Base-by-base conservation (phyloP, 2,113 vertebrate species). In the Melozone crissalis region DNA sequence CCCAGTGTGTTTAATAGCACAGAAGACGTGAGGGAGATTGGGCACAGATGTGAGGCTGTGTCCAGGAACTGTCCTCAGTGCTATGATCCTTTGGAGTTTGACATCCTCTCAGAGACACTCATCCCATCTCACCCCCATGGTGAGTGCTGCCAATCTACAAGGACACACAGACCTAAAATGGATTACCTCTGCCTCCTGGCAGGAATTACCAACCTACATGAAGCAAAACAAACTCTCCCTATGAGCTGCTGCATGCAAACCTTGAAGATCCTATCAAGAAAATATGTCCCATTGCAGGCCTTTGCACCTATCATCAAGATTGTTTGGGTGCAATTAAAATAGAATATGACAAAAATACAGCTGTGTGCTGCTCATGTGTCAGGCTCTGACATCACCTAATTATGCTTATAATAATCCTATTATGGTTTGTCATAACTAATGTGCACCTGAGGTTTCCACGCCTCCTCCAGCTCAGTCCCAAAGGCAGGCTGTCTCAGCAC, bases 381-480 rank as follows among this genome's bases (percentile, higher is more conserved):
- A 90, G 78, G 35, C 59, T 83, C 75, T 97, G 95, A 97, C 94
- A 87, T 92, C 95, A 95, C 51, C 9, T 5, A 90, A 84, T 54
- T 77, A 66, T 35, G 75, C 63, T 83, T 65, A 41, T 55, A 94
- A 90, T 84, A 96, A 89, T 84, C 65, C 9, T 47, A 31, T 43
- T 55, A 59, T 74, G 76, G 61, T 61, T 72, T 93, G 47, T 71
- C 74, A 89, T 89, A 86, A 78, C 80, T 72, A 75, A 14, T 13
- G 23, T 1, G 5, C 74, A 72, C 58, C 61, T 68, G 65, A 77
- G 44, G 78, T 57, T 71, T 90, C 47, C 55, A 21, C 61, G 44
- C 33, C 44, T 93, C 47, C 72, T 90, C 41, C 69, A 91, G 83
- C 59, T 79, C 84, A 90, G 49, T 55, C 61, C 47, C 83, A 86